Conservation (phyloP, 2,888 invertebrate genomes). For the Ernsta delagoae region DNA sequence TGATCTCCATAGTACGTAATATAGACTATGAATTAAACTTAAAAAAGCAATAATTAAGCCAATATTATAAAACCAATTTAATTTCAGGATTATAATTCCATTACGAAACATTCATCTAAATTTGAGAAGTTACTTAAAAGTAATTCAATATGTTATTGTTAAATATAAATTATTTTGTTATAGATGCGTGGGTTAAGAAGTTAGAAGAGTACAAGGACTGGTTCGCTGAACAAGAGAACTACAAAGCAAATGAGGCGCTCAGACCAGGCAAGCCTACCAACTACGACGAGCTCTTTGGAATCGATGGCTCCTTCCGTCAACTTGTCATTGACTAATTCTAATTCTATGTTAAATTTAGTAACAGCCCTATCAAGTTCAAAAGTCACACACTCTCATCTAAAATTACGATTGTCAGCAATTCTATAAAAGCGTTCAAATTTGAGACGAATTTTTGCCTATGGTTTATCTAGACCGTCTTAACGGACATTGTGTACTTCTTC, state of each 20-base stretch:
- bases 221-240: conserved; percentile 91
- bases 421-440: neutral
- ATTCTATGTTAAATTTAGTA: neutral
- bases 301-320: conserved; percentile 9
- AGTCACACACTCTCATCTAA: neutral
- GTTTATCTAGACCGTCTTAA: too few relatives aligned
- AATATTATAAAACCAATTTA: too few relatives aligned
- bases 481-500: too few relatives aligned
- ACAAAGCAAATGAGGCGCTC: conserved; percentile 91
- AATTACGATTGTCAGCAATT: neutral
- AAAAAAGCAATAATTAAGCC: too few relatives aligned
- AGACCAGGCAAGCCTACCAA: conserved; percentile 92
- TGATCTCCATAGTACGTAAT: too few relatives aligned
- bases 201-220: conserved; percentile 90
- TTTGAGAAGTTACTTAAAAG: too few relatives aligned
- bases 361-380: conserved; percentile 5
- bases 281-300: conserved; percentile 3
- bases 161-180: conserved; percentile 42
- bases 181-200: conserved; percentile 92
- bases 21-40: too few relatives aligned
- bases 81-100: too few relatives aligned
- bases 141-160: too few relatives aligned
- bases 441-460: too few relatives aligned
- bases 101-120: too few relatives aligned
- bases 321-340: conserved; percentile 1